phyloP scores from a whole-genome alignment of 2,797 vertebrate genomes.

The Myotis planiceps region DNA sequence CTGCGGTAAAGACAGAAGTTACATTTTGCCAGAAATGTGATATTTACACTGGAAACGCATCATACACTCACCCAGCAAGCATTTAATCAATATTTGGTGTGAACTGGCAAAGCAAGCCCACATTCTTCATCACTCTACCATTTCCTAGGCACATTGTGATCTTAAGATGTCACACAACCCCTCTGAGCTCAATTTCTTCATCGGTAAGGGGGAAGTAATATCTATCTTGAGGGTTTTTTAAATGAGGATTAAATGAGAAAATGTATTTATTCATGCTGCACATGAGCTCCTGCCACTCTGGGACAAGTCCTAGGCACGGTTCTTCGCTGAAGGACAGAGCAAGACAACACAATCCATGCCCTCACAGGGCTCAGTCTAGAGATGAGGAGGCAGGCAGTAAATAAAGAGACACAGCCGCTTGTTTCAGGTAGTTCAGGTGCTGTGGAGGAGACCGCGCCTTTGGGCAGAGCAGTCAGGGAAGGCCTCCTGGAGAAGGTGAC shows the following conservation, averaged over 20 bases:
- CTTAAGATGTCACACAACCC: background rate
- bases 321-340: background rate
- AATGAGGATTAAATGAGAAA: background rate
- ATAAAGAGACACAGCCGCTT: too few relatives aligned
- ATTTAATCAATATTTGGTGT: background rate
- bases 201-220: background rate
- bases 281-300: background rate
- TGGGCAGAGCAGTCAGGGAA: background rate
- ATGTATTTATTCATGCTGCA: background rate
- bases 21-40: background rate
- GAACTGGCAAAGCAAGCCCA: background rate
- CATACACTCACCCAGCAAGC: background rate
- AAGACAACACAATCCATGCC: background rate
- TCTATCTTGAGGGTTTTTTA: background rate
- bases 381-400: background rate
- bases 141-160: background rate
- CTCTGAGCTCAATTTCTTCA: background rate
- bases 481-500: background rate
- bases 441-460: background rate
- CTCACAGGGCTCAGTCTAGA: background rate
- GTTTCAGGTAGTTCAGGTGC: background rate
- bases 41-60: background rate
- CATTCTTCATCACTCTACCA: background rate
- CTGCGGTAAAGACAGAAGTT: background rate
- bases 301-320: background rate